phyloP scores from a whole-genome alignment of 1,140 invertebrate species.

The Cephus cinctus region DNA sequence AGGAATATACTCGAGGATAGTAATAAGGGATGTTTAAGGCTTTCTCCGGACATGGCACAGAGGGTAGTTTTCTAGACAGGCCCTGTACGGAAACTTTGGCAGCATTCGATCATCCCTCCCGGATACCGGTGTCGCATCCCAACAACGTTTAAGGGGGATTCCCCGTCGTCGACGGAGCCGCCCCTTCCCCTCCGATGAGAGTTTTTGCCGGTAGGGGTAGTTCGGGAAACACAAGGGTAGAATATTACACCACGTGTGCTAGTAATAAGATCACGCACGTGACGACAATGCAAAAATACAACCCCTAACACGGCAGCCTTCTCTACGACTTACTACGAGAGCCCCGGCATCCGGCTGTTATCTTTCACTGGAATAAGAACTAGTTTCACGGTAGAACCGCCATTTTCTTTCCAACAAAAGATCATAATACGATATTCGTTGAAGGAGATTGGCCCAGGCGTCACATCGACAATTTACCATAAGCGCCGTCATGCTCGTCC shows the following conservation, averaged over 20 bases:
- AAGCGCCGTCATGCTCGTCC: too few relatives aligned
- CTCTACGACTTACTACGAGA: too few relatives aligned
- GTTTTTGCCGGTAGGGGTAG: background rate
- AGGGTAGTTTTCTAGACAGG: constrained; percentile 10
- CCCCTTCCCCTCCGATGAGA: background rate
- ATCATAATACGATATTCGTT: too few relatives aligned
- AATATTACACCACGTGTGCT: constrained; percentile 53
- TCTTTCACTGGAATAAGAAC: too few relatives aligned
- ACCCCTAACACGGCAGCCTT: too few relatives aligned
- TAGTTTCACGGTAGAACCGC: too few relatives aligned
- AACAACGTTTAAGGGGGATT: constrained; percentile 39
- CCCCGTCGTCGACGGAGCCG: too few relatives aligned
- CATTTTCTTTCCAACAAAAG: too few relatives aligned
- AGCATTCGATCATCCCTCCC: constrained; percentile 39
- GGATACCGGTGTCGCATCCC: constrained; percentile 36
- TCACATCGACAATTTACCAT: too few relatives aligned
- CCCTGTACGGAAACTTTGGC: constrained; percentile 32
- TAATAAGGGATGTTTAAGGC: too few relatives aligned
- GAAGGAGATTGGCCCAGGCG: too few relatives aligned
- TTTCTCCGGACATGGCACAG: background rate
- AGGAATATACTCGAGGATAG: background rate
- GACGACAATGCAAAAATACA: constrained; percentile 50
- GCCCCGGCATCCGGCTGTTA: too few relatives aligned
- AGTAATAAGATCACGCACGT: constrained; percentile 50
- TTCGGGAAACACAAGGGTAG: constrained; percentile 20